A percentile compares a stretch with the other conserved stretches of the same genome.
phyloP scores from a whole-genome alignment of 37 sponge, comb jelly and placozoan genomes.

The Hexactinellida sp. region DNA sequence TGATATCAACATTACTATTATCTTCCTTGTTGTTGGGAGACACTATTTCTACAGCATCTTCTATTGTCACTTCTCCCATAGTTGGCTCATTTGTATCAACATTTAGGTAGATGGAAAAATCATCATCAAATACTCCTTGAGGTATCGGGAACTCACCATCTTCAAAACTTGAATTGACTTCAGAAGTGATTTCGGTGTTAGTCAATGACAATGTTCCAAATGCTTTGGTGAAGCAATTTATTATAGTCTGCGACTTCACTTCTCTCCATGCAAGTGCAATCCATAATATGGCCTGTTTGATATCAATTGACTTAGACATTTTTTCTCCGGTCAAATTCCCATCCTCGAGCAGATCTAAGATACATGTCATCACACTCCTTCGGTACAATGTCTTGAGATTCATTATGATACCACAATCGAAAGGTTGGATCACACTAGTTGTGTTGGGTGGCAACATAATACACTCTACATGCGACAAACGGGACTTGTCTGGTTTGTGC shows the following conservation, averaged over 20 bases:
- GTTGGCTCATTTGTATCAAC: constrained; percentile 8
- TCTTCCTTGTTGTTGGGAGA: not conserved
- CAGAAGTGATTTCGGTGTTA: constrained; percentile 17
- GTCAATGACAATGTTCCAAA: constrained; percentile 12
- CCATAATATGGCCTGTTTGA: constrained; percentile 6
- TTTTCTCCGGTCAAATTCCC: constrained; percentile 11
- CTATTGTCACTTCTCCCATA: constrained; percentile 14
- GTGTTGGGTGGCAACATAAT: constrained; percentile 15
- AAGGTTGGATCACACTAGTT: constrained; percentile 14
- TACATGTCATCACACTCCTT: not conserved
- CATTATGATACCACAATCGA: constrained; percentile 7
- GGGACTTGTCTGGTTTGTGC: constrained; percentile 8
- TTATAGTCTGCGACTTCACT: constrained; percentile 13
- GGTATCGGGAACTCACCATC: not conserved
- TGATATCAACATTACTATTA: not conserved
- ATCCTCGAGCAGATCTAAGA: constrained; percentile 6
- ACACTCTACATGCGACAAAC: constrained; percentile 19
- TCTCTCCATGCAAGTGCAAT: constrained; percentile 15
- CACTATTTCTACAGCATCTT: not conserved
- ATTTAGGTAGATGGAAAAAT: not conserved
- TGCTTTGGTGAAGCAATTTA: constrained; percentile 5
- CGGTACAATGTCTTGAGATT: constrained; percentile 12
- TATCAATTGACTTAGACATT: constrained; percentile 3
- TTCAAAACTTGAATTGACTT: not conserved
- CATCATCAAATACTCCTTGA: not conserved